Percentiles rank a stretch among this genome's conserved stretches.
Conservation (phyloP, 92 coral and sea anemone species). For the Pocillopora grandis region DNA sequence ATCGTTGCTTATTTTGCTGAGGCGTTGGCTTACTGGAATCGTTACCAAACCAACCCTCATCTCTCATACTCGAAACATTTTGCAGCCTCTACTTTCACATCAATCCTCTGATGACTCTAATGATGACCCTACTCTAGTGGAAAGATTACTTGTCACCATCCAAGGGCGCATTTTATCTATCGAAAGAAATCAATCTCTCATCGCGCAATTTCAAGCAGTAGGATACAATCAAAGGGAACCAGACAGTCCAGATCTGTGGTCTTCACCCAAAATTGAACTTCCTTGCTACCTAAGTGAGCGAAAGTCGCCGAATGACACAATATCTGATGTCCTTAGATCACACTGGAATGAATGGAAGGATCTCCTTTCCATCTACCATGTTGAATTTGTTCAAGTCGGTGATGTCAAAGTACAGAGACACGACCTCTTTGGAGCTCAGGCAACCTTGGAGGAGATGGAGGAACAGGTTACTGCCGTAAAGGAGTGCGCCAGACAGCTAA, state of each 20-base stretch:
- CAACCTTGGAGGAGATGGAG: too few species aligned
- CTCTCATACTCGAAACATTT: background rate
- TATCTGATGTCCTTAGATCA: too few species aligned
- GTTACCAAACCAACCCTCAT: background rate
- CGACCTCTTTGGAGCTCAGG: too few species aligned
- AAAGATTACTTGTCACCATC: background rate
- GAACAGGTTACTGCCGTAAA: conserved; percentile 38
- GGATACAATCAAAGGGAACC: conserved; percentile 50
- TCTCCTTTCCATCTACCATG: too few species aligned
- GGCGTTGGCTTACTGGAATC: conserved; percentile 30
- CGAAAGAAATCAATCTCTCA: conserved; percentile 54
- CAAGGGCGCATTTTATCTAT: conserved; percentile 37
- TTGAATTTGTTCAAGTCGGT: too few species aligned
- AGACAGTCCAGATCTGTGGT: conserved; percentile 52
- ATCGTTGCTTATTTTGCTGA: conserved; percentile 6
- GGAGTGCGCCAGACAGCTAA: conserved; percentile 12
- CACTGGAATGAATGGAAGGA: too few species aligned
- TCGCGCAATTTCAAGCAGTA: conserved; percentile 58
- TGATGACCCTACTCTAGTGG: background rate
- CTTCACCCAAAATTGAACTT: conserved; percentile 44
- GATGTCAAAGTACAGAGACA: too few species aligned
- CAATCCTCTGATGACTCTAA: background rate
- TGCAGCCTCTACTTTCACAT: conserved; percentile 17
- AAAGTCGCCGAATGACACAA: too few species aligned
- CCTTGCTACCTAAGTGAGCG: conserved; percentile 32